Base-by-base conservation (phyloP, 2,888 invertebrate species). In the Caenorhabditis wallacei region DNA sequence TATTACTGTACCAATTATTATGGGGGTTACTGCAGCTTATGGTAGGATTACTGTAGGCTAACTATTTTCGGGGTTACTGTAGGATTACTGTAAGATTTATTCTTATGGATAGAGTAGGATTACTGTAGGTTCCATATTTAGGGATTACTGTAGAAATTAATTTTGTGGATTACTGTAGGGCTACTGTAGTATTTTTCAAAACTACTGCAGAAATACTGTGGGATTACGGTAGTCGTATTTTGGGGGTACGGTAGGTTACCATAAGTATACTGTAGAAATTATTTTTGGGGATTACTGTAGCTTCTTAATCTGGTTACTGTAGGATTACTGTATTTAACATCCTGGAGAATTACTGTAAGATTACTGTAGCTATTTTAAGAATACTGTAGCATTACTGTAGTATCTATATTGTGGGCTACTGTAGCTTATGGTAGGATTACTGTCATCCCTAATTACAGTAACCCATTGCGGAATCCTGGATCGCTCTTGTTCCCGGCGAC, bases 401-500 rank as follows among this genome's bases (percentile, higher is more conserved):
- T 13, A 8, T 43, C 13, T 43, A 43, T 43, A 43, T 5, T 13
- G 13, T 2, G 16, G 43, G 43, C 11, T 43, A 43, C 43, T 16
- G 43, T 43, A 43, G 43, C 4, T 7, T 37, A 7, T 37, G 4
- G 7, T 10, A 37, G 10, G 43, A 16, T 43, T 43, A 43, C 43
- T 30, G 4, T 30, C 30, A 5, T 8, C 30, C 18, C 2, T 4
- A 18, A 18, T 71, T 80, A 7, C 56, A 81, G 81, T 35, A 18
- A 30, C 46, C 8, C 30, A 59, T n/a, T 26, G 57, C 13, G 82
- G 82, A 24, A 68, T 82, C 16, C 10, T 63, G 11, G 78, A 82
- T 24, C 40, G 72, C 24, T 81, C 75, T 11, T 86, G 86, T 70
- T 35, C 24, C 20, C 26, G 84, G 11, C 82, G 90, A 18, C 82